Conservation (phyloP, 2,113 vertebrate genomes). For the Mystacornis crossleyi region DNA sequence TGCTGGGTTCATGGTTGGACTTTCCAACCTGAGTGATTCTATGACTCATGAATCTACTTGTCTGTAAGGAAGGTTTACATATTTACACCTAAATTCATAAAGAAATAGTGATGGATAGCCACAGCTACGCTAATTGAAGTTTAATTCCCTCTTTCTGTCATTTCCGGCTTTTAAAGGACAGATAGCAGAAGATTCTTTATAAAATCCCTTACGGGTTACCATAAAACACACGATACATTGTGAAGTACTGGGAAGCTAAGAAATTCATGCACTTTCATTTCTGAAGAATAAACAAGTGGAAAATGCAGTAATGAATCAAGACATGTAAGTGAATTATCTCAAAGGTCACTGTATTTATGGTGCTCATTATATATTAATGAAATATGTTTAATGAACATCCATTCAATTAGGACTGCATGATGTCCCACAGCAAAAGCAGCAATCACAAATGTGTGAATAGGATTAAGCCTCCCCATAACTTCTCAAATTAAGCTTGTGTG, state of each 20-base stretch:
- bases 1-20: not conserved
- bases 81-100: not conserved
- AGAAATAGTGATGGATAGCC: not conserved
- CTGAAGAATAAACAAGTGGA: not conserved
- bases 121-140: not conserved
- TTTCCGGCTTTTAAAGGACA: not conserved
- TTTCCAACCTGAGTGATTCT: not conserved
- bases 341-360: conserved; percentile 9
- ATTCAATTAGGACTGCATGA: not conserved
- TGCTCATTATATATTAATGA: not conserved
- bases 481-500: not conserved
- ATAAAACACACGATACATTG: not conserved
- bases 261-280: not conserved
- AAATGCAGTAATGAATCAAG: conserved; percentile 2
- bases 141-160: not conserved
- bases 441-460: not conserved
- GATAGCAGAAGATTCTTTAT: not conserved
- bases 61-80: not conserved
- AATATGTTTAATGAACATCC: not conserved
- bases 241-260: not conserved
- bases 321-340: not conserved
- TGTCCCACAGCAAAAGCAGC: not conserved
- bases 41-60: not conserved
- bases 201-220: not conserved
- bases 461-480: not conserved